Evolutionary conservation across 2,888 invertebrate species (phyloP), one percentile per base, ranked within the genome.

Genomic region (Perdita meconis): DNA sequence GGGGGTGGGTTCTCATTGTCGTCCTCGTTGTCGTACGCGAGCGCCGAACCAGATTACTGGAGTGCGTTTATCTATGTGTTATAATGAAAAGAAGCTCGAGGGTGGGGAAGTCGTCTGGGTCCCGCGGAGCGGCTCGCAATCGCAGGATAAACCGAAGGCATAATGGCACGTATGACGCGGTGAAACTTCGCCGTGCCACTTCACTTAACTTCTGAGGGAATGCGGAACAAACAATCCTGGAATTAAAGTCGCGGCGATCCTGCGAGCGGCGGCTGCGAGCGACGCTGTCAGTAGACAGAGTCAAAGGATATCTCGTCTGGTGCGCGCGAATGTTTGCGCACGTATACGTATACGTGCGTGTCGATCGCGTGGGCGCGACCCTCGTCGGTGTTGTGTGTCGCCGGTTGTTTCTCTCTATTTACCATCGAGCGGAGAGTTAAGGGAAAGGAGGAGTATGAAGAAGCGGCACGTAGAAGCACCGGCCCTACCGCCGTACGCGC

Each of bases 191-290:
- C n/a, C 72, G 73, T 73, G 73, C 79, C 80, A 80, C 80, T 80
- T 80, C 65, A 80, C 80, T 80, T 74, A 75, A 75, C 80, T 80
- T 80, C 67, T 71, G 80, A 70, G 80, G 80, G 80, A 75, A 75
- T 80, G 70, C 74, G 75, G 80, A 80, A 68, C 80, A 79, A 80
- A 80, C 80, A 80, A 80, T 80, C 80, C 65, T 22, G 80, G 64
- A 80, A 80, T 80, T 74, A 80, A 80, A 80, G 79, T 80, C 73
- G 73, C 79, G 79, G 79, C 79, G 79, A 80, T 80, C 65, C 79
- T 65, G 71, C 63, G 30, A 30, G 30, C 30, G 72, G 79, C 42
- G 68, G 44, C 57, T 26, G 47, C 66, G 50, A 66, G 60, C 55
- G 50, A 51, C 55, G 50, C 72, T 59, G 74, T 77, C 65, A 64